These are phyloP conservation scores for Chrysochloris asiatica DNA, from an alignment of 2,113 vertebrate genomes.

Conservation along the genomic window DNA sequence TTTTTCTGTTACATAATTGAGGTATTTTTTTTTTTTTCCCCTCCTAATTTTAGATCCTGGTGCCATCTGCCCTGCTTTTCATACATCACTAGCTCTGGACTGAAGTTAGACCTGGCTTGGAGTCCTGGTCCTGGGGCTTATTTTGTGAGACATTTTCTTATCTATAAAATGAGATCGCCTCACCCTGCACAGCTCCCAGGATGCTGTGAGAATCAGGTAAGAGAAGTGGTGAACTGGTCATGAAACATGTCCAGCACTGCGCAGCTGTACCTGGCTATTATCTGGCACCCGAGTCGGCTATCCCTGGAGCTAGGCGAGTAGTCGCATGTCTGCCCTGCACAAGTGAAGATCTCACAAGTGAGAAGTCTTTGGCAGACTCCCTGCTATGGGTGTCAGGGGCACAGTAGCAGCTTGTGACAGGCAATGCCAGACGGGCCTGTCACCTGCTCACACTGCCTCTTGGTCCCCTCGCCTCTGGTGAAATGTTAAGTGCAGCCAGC, in stretches of 20 bases:
- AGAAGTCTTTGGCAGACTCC: neutral
- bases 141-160: neutral
- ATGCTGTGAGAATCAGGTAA: neutral
- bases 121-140: neutral
- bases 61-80: conserved; percentile 65
- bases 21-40: conserved; percentile 53
- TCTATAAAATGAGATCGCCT: neutral
- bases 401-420: neutral
- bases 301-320: neutral
- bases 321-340: neutral
- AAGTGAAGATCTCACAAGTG: neutral
- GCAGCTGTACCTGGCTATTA: neutral
- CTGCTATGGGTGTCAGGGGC: neutral
- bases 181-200: neutral
- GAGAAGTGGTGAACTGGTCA: neutral
- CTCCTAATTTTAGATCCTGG: conserved; percentile 71
- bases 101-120: conserved; percentile 64
- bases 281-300: neutral
- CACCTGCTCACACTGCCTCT: neutral
- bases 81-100: conserved; percentile 24
- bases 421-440: neutral
- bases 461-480: neutral
- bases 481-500: no score
- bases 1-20: conserved; percentile 56
- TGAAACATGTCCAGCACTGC: no score